phyloP scores from a whole-genome alignment of 2,888 invertebrate genomes.

The Myopa tessellatipennis region DNA sequence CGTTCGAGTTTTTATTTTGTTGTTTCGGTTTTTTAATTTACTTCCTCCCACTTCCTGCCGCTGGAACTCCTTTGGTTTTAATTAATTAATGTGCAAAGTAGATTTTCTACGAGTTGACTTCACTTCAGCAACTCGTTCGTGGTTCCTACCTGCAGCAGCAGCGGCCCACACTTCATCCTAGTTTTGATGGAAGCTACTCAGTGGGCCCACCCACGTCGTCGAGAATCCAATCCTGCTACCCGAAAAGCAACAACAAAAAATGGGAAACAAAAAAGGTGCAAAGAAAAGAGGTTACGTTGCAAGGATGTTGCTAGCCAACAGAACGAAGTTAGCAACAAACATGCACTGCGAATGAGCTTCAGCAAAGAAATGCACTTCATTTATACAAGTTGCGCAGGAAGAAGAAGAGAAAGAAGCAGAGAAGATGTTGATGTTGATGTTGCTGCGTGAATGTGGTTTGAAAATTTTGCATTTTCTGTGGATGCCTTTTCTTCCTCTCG shows the following conservation, averaged over 20 bases:
- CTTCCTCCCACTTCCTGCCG: neutral
- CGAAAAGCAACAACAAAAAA: conserved; percentile 15
- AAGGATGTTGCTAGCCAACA: conserved; percentile 17
- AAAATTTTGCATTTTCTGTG: conserved; percentile 10
- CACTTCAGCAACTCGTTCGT: conserved; percentile 3
- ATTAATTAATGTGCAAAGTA: conserved; percentile 39
- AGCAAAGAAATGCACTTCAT: conserved; percentile 29
- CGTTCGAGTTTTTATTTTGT: conserved; percentile 27
- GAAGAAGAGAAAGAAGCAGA: conserved; percentile 6
- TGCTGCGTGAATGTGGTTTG: conserved; percentile 7
- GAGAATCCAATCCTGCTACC: neutral
- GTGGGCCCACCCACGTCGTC: neutral
- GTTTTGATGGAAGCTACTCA: neutral
- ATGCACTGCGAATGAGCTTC: conserved; percentile 12
- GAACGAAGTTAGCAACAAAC: conserved; percentile 25
- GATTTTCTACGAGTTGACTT: conserved; percentile 37
- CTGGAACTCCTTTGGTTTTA: conserved; percentile 31
- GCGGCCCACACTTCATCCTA: neutral
- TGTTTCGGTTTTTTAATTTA: conserved; percentile 25
- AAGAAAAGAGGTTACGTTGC: conserved; percentile 33
- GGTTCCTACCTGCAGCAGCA: conserved; percentile 2
- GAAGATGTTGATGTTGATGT: conserved; percentile 1
- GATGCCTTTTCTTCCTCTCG: neutral
- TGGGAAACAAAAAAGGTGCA: neutral
- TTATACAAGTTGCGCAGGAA: conserved; percentile 19